Base-by-base conservation (phyloP, 2,888 invertebrate genomes). In the Oscheius sp. region DNA sequence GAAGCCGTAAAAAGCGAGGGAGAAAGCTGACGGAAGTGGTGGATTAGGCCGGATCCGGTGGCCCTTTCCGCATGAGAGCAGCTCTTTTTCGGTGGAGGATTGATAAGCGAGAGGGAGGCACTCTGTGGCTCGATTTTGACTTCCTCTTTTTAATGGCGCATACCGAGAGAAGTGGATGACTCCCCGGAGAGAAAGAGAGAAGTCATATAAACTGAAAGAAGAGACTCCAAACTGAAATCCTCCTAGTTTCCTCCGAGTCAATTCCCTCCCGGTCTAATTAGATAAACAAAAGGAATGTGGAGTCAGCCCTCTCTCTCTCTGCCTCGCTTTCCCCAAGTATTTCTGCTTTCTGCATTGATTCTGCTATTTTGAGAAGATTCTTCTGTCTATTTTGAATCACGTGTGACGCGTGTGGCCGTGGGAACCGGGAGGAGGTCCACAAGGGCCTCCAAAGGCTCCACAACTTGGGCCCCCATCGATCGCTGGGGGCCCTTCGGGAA, bases 241-340 rank as follows among this genome's bases (percentile, higher is more conserved):
- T 55, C 55, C 52, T 6, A 27, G 52, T 52, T 6, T 29, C n/a
- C n/a, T n/a, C 10, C 55, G 33, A 33, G 34, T 55, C 55, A 37
- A 55, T 55, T 55, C 52, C 52, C n/a, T 42, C 42, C 12, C 52
- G 27, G 29, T 52, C 55, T 55, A 55, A 55, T 55, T 55, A 34
- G 34, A 55, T 55, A 55, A 55, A 55, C 55, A 55, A 55, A 55
- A 37, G 55, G 20, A 33, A 42, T 15, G 20, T 17, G 42, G 20
- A 20, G 20, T n/a, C n/a, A n/a, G n/a, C n/a, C 4, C 8, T 48
- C 48, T 15, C 46, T 45, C 46, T 45, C 46, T n/a, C 46, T 8
- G 6, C 20, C 46, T 23, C 23, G n/a, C n/a, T 20, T 15, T 48
- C 23, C 25, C 23, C 25, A 5, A 6, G 12, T 48, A 20, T 37